A percentile compares a stretch with the other conserved stretches of the same genome.
Evolutionary conservation across 1,140 invertebrate genomes (phyloP).

Genomic region (Aculops lycopersici): DNA sequence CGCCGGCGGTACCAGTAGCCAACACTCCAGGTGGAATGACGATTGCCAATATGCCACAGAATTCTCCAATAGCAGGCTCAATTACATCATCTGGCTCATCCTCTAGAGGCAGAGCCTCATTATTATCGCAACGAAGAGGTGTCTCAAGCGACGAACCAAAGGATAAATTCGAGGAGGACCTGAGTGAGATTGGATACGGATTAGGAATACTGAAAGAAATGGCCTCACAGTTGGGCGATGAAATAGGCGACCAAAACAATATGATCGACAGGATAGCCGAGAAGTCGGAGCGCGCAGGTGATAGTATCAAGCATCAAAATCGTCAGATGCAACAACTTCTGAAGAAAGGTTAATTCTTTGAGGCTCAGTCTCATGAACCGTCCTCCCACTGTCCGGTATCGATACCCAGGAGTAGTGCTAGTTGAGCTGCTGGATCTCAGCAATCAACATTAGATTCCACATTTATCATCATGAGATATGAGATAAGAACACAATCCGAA

Average conservation of each 20-base stretch:
- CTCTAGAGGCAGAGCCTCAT: not conserved
- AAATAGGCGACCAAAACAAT: constrained; percentile 17
- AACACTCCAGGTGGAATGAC: not conserved
- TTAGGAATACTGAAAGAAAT: constrained; percentile 13
- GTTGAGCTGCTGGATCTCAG: no score
- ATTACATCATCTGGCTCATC: not conserved
- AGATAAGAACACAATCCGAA: no score
- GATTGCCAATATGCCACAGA: not conserved
- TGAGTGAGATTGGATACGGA: constrained; percentile 14
- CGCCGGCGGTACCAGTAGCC: not conserved
- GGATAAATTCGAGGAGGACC: constrained; percentile 5
- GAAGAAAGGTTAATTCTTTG: constrained; percentile 9
- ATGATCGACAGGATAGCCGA: constrained; percentile 15
- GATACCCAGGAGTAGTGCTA: no score
- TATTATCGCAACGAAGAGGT: not conserved
- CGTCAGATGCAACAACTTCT: constrained; percentile 16
- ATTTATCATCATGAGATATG: no score
- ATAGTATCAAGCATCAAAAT: constrained; percentile 16
- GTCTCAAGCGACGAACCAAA: constrained; percentile 2
- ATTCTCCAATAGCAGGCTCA: not conserved
- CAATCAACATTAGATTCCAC: no score
- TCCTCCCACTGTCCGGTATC: no score
- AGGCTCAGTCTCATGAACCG: not conserved
- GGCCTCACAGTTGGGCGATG: constrained; percentile 15
- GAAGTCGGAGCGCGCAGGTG: constrained; percentile 16